Evolutionary conservation across 2,113 vertebrate species (phyloP).

Genomic region (Echinops telfairi): DNA sequence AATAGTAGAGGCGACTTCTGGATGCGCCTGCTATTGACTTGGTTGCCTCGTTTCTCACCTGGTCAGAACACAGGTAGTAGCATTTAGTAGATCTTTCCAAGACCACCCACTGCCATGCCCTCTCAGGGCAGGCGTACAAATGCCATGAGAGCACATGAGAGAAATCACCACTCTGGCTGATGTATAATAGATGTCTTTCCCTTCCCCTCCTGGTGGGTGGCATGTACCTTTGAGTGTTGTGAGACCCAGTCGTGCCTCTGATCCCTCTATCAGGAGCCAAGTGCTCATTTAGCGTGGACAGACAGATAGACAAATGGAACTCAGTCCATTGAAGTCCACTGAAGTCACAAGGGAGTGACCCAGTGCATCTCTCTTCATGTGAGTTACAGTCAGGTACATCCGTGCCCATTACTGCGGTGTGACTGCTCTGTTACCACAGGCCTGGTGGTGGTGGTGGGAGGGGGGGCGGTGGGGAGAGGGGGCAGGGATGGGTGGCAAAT

Average conservation of each 20-base stretch:
- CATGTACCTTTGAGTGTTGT: not conserved
- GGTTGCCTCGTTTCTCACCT: slow-evolving; percentile 20
- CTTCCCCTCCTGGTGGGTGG: not conserved
- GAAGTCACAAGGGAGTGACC: not conserved
- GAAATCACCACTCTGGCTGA: not conserved
- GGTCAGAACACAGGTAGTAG: not conserved
- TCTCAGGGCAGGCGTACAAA: not conserved
- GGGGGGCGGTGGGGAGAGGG: not conserved
- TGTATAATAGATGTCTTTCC: not conserved
- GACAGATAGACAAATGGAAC: not conserved
- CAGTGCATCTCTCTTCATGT: not conserved
- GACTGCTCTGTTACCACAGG: not conserved
- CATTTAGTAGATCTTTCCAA: not conserved
- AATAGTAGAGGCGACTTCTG: not conserved
- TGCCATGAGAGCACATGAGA: not conserved
- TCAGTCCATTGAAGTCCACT: not conserved
- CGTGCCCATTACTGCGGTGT: not conserved
- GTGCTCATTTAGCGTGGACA: not conserved
- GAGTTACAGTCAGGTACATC: not conserved
- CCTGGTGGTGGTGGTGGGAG: too few species aligned
- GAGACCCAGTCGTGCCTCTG: not conserved
- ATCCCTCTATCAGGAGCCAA: not conserved
- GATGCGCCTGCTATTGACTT: not conserved
- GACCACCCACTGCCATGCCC: not conserved
- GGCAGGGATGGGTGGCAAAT: not conserved